Conservation (phyloP, 2,797 vertebrate genomes). For the Megaceryle alcyon region DNA sequence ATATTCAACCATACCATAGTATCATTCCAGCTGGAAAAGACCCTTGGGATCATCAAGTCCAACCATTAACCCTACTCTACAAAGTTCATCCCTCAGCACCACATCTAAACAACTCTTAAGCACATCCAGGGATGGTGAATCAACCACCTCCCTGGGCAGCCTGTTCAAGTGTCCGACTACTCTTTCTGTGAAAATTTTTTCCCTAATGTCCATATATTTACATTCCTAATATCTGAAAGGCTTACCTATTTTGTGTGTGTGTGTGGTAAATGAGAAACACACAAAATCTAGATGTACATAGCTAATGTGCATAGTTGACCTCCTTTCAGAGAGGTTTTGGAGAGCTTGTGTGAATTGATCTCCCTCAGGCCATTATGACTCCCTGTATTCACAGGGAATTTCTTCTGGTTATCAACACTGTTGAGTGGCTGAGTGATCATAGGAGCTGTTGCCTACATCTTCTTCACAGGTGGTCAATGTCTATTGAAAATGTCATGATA, state of each 20-base stretch:
- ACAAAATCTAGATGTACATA: background rate
- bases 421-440: background rate
- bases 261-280: background rate
- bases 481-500: background rate
- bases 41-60: background rate
- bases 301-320: background rate
- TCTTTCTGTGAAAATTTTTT: no score
- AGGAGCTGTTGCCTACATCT: background rate
- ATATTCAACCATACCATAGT: background rate
- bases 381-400: background rate
- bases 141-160: no score
- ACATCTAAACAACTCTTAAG: no score
- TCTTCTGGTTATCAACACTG: background rate
- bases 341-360: background rate
- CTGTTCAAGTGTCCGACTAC: no score
- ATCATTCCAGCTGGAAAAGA: background rate
- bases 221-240: background rate
- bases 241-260: background rate
- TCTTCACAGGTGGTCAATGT: background rate
- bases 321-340: background rate
- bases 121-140: no score
- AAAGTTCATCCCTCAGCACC: no score
- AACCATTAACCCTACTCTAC: background rate
- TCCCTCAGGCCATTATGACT: background rate
- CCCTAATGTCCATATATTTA: background rate